Conservation (phyloP, 2,113 vertebrate genomes). For the Marmota flaviventris region DNA sequence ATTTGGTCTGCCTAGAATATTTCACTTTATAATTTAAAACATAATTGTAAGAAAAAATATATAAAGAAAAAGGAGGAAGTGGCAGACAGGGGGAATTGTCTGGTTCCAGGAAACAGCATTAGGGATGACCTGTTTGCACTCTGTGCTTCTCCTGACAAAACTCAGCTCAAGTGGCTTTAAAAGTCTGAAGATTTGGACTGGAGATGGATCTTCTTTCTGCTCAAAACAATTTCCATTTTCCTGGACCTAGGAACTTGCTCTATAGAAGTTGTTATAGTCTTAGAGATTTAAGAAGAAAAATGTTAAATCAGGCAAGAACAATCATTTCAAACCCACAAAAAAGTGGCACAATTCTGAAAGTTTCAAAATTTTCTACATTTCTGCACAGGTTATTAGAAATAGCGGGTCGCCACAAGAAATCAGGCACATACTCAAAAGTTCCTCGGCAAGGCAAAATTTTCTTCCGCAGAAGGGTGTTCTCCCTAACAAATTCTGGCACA, state of each 20-base stretch:
- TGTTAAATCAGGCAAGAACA: not conserved
- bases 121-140: not conserved
- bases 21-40: not conserved
- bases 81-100: not conserved
- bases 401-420: too few relatives aligned
- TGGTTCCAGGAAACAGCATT: not conserved
- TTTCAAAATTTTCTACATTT: not conserved
- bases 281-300: not conserved
- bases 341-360: not conserved
- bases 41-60: not conserved
- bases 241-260: not conserved
- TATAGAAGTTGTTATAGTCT: not conserved
- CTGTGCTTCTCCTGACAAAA: not conserved
- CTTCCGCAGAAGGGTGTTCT: too few relatives aligned
- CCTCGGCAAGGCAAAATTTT: too few relatives aligned
- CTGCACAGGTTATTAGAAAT: not conserved
- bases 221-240: not conserved
- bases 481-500: too few relatives aligned
- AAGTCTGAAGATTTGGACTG: not conserved
- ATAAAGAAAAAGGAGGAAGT: not conserved
- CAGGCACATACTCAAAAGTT: too few relatives aligned
- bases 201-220: not conserved
- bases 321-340: not conserved
- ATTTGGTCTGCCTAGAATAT: not conserved
- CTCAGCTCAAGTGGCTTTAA: not conserved